Base-by-base conservation (phyloP, 2,113 vertebrate genomes). In the Carassius carassius region DNA sequence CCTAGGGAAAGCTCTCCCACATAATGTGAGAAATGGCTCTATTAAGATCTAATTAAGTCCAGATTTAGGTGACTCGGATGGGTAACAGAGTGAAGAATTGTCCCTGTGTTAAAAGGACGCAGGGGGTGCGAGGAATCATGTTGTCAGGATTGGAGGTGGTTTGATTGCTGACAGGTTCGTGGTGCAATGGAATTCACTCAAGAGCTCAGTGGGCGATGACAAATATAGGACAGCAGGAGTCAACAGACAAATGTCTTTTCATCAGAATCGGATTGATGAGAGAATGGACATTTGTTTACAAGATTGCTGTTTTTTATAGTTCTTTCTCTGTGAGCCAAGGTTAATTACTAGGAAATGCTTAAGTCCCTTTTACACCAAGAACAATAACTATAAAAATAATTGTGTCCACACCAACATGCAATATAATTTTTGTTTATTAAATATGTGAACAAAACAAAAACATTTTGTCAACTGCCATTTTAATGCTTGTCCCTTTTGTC, bases 11-110 rank as follows among this genome's bases (percentile, higher is more conserved):
- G 76, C 56, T 23, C 84, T 86, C 85, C 85, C 41, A 75, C 81
- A 63, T 82, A 85, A 88, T 90, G 91, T 91, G 89, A 94, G 89
- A 92, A 92, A 94, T 93, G 67, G 85, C 83, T 81, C 89, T 87
- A 90, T 92, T 92, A 92, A 86, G 11, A 65, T 51, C 85, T 89
- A 92, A 94, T 93, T 92, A 92, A 86, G 81, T 78, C 63, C 49
- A 92, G 85, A 92, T 92, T 90, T 88, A 87, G 85, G 86, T 89
- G 89, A 92, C 87, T 88, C 87, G 87, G 89, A 73, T 76, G 78
- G 85, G 82, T 83, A 90, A 86, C 86, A 91, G 89, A 84, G 85
- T 91, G 91, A 93, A 86, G 63, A 89, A 92, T 84, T 82, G 86
- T 89, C 86, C 47, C 79, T 76, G 29, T 78, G 76, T 86, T 69